phyloP scores from a whole-genome alignment of 2,113 vertebrate genomes.

The Ptychochromis oligacanthus region DNA sequence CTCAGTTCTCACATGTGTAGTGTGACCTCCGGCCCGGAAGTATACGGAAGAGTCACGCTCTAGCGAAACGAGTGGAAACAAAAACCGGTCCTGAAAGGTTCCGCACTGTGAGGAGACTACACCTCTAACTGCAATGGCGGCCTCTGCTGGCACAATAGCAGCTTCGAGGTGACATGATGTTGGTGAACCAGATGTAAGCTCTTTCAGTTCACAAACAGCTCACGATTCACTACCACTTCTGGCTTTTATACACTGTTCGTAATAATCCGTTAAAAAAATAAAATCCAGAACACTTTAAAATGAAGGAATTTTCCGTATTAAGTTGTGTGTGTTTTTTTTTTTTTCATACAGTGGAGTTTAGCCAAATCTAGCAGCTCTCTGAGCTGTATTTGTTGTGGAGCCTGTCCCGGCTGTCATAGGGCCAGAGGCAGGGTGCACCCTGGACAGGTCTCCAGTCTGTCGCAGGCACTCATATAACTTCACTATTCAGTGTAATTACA shows the following conservation, averaged over 20 bases:
- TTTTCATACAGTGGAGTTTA: too few relatives aligned
- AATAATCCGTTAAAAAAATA: too few relatives aligned
- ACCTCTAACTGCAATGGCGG: neutral
- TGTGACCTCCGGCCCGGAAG: constrained; percentile 28
- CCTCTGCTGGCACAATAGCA: neutral
- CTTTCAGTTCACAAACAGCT: neutral
- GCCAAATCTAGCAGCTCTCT: neutral
- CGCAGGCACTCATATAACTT: neutral
- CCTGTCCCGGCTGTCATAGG: too few relatives aligned
- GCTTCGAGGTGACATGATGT: neutral
- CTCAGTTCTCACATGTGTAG: constrained; percentile 34
- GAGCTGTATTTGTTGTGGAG: too few relatives aligned
- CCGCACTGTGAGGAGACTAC: neutral
- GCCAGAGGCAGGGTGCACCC: too few relatives aligned
- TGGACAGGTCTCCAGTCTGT: too few relatives aligned
- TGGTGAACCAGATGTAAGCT: neutral
- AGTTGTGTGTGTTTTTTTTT: too few relatives aligned
- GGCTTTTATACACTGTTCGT: neutral
- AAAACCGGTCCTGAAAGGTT: neutral
- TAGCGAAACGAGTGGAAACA: neutral
- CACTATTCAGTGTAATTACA: neutral
- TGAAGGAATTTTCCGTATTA: too few relatives aligned
- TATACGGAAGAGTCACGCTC: neutral
- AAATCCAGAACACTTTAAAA: too few relatives aligned
- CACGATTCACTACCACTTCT: neutral